Percentiles rank a stretch among this genome's conserved stretches.
Conservation (phyloP, 2,797 vertebrate genomes). For the Psittacula echo region DNA sequence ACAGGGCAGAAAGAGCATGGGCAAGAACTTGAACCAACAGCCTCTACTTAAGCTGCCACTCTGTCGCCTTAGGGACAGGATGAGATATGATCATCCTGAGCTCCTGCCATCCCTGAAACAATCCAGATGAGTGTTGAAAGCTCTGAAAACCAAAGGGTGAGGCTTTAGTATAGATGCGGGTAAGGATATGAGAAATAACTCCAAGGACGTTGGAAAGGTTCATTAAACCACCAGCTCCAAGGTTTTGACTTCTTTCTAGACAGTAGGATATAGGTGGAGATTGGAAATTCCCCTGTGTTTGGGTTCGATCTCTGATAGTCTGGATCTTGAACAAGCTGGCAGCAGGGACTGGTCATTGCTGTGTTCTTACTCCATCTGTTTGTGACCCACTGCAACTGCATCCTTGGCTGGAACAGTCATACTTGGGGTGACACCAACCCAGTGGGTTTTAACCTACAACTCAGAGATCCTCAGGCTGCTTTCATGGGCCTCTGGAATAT, state of each 20-base stretch:
- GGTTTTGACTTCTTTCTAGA: not conserved
- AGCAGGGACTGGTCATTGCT: rapidly evolving
- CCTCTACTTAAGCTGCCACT: not conserved
- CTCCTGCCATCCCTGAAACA: not conserved
- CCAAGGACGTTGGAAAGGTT: not conserved
- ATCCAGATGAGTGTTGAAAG: not conserved
- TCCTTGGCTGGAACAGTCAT: not conserved
- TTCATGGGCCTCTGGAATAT: not conserved
- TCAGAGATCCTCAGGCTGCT: not conserved
- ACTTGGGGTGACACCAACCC: not conserved
- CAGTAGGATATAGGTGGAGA: not conserved
- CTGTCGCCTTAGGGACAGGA: not conserved
- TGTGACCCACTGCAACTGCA: not conserved
- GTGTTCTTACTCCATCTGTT: not conserved
- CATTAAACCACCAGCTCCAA: not conserved
- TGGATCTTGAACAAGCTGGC: not conserved
- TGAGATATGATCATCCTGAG: not conserved
- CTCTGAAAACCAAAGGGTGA: not conserved
- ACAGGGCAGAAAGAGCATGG: not conserved
- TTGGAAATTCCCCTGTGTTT: not conserved
- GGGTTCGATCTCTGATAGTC: not conserved
- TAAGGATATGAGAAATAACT: not conserved
- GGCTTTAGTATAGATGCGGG: rapidly evolving
- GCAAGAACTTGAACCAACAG: not conserved
- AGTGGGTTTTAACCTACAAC: not conserved